Base-by-base conservation (phyloP, 2,888 invertebrate genomes). In the Rhabditoides inermis region DNA sequence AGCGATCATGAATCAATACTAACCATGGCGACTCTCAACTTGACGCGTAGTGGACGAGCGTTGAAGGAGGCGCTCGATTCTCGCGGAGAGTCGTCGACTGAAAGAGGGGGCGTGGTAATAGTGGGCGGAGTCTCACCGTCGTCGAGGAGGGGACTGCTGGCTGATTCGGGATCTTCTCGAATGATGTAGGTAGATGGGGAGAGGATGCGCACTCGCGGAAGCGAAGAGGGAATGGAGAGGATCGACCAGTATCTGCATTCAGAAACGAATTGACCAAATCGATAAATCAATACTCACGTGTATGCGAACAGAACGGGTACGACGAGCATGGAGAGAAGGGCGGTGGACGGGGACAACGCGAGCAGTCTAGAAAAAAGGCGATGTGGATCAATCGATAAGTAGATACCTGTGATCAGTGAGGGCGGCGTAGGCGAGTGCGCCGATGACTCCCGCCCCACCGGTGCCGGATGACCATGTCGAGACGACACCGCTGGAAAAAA, bases 401-500 rank as follows among this genome's bases (percentile, higher is more conserved):
- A 32, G 7, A 10, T 32, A 32, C 10, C 7, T 10, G 15, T 7
- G 15, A 7, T 23, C 83, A 25, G 83, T 82, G n/a, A 88, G 77
- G 0, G 82, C 81, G 7, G 87, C 85, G 77, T 88, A 88, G 0
- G 85, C 84, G 1, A 86, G 74, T 0, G 88, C 84, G 3, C 88
- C 88, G 64, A 86, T 82, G 47, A 88, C 81, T 37, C 88, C 88
- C 46, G 88, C 88, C 25, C 85, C 85, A 10, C 76, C 18, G 5
- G 88, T 88, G 6, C 88, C 88, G 3, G 87, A 87, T 20, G 87
- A 86, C 87, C 87, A 88, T 1, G 85, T 83, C 2, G 86, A 86
- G 15, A 88, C 83, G 0, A 85, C 84, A 77, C 85, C 84, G 75
- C 86, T 87, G 63, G 26, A 65, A 60, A 36, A 47, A 53, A 12